Conservation (phyloP, 2,113 vertebrate genomes). For the Nothobranchius kuhntae region DNA sequence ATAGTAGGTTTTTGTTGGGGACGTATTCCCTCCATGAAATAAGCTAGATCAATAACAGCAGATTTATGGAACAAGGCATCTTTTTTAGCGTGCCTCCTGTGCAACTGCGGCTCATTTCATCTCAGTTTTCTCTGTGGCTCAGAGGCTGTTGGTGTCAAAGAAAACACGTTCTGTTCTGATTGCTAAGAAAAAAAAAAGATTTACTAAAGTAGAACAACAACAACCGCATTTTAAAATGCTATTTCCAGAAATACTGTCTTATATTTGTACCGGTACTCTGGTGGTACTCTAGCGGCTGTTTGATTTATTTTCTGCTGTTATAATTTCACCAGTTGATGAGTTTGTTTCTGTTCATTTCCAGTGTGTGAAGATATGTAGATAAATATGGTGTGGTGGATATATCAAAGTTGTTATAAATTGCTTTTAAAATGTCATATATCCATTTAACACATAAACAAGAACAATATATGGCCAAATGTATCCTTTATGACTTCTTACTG, state of each 20-base stretch:
- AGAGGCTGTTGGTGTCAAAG: background rate
- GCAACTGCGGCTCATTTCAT: background rate
- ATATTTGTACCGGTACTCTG: slow-evolving; percentile 46
- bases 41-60: background rate
- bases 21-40: background rate
- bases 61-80: background rate
- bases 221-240: background rate
- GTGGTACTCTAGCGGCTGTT: slow-evolving; percentile 39
- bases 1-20: background rate
- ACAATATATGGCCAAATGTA: too few species aligned
- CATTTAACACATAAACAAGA: too few species aligned
- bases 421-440: background rate
- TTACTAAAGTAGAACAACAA: too few species aligned
- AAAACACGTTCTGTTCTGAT: too few species aligned
- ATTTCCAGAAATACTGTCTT: slow-evolving; percentile 27
- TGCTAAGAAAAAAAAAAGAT: too few species aligned
- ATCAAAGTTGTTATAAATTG: background rate
- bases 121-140: background rate
- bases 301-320: slow-evolving; percentile 5
- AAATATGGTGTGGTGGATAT: slow-evolving; percentile 43
- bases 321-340: slow-evolving; percentile 15
- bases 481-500: too few species aligned
- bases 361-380: slow-evolving; percentile 21
- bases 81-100: background rate
- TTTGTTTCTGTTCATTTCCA: slow-evolving; percentile 40